These are phyloP conservation scores for Neocloeon triangulifer DNA, from an alignment of 1,140 invertebrate genomes.

Conservation along the genomic window DNA sequence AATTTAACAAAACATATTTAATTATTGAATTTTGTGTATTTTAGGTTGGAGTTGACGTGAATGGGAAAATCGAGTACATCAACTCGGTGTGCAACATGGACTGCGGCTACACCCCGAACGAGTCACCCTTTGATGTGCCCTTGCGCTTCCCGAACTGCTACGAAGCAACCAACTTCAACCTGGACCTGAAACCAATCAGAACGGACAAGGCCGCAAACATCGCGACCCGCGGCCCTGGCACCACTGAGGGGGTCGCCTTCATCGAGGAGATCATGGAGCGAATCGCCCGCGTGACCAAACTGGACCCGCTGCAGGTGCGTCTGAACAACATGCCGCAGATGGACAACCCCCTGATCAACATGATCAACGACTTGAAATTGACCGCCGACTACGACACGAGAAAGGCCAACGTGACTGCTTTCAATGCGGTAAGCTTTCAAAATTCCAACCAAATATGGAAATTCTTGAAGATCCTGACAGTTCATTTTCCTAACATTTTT, in stretches of 20 bases:
- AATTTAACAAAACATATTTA: neutral
- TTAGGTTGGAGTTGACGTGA: neutral
- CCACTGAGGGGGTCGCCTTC: conserved; percentile 33
- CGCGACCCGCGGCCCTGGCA: conserved; percentile 33
- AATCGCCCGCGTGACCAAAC: conserved; percentile 35
- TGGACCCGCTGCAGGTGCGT: conserved; percentile 43
- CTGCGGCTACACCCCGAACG: neutral
- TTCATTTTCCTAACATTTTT: no score
- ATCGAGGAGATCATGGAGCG: conserved; percentile 66
- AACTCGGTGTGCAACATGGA: neutral
- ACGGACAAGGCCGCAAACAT: conserved; percentile 39
- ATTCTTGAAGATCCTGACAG: no score
- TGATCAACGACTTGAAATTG: conserved; percentile 32
- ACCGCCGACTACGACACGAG: conserved; percentile 34
- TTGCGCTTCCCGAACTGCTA: conserved; percentile 32
- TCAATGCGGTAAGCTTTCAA: conserved; percentile 42
- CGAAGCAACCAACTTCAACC: conserved; percentile 24
- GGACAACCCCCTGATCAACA: conserved; percentile 14
- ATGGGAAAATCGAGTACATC: neutral
- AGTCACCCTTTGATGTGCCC: conserved; percentile 1
- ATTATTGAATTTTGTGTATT: no score
- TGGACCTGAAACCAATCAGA: conserved; percentile 23
- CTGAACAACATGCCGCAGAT: conserved; percentile 29
- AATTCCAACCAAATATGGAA: no score
- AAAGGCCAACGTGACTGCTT: conserved; percentile 25